phyloP scores from a whole-genome alignment of 1,140 invertebrate species.

The Grapholita molesta region DNA sequence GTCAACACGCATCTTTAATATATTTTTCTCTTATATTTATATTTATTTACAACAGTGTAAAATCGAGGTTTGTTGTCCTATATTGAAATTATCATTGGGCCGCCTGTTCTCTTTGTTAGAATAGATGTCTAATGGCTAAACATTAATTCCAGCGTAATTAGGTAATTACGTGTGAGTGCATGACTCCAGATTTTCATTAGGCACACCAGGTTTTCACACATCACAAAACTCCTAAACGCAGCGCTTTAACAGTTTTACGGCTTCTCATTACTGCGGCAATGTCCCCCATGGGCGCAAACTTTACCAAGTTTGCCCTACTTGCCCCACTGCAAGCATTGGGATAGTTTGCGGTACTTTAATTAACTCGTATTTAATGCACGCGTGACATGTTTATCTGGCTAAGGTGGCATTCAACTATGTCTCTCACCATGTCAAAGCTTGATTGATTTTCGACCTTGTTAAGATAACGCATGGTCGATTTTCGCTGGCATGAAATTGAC shows the following conservation, averaged over 20 bases:
- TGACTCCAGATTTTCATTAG: neutral
- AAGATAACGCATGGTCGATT: neutral
- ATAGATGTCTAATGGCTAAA: no score
- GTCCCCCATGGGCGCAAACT: conserved; percentile 47
- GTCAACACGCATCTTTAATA: no score
- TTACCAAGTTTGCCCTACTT: conserved; percentile 55
- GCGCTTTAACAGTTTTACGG: conserved; percentile 19
- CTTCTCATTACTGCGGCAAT: conserved; percentile 30
- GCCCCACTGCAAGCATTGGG: conserved; percentile 56
- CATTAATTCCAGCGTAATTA: no score
- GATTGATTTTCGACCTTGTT: neutral
- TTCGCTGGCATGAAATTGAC: neutral
- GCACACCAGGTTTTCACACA: neutral
- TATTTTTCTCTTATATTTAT: no score
- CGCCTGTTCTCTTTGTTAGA: no score
- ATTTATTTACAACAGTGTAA: no score
- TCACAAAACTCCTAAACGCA: conserved; percentile 8
- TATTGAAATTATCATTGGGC: no score
- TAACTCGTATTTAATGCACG: conserved; percentile 22
- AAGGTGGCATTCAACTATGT: neutral
- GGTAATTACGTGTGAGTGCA: no score
- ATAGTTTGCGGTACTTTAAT: conserved; percentile 38
- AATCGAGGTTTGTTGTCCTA: no score
- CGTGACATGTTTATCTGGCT: conserved; percentile 7
- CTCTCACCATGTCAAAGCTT: neutral